Evolutionary conservation across 1,140 invertebrate genomes (phyloP), one percentile per base, ranked within the genome.

Genomic region (Lucilia cuprina): DNA sequence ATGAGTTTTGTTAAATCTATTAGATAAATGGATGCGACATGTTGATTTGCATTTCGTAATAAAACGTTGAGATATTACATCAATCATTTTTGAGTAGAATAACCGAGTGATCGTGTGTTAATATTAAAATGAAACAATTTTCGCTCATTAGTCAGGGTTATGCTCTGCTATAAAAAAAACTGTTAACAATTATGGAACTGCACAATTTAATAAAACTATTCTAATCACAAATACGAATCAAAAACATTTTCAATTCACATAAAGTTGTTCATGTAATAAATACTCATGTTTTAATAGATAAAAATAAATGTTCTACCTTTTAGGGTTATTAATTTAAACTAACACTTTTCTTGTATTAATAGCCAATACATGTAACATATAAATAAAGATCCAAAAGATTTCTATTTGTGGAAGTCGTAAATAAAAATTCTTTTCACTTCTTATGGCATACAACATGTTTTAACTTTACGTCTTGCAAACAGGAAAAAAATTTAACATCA

Each of bases 41-140:
- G 77, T 49, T 80, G 77, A 80, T 80, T 50, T 80, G 41, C 41
- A 80, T 80, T 80, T 80, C 77, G 47, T 49, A 80, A 80, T 49
- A 80, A 25, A 21, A 25, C 19, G 41, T 21, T 49, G n/a, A 21
- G 7, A 49, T n/a, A n/a, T 49, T 13, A 13, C 41, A 80, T 80
- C 77, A 50, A 80, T 80, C n/a, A 80, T 80, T 35, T 77, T 25
- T 5, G n/a, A 50, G 2, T 2, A 19, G 34, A 7, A 4, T 21
- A 35, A 47, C 14, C 34, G 10, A 60, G 0, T 60, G 10, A 14
- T 12, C 13, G 55, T 60, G 55, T n/a, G 14, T 17, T 60, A 17
- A 60, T 60, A n/a, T n/a, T n/a, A n/a, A 7, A 60, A 60, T 60
- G 14, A 60, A 60, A 60, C 55, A 5, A 41, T 41, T 41, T 41